Evolutionary conservation across 1,140 invertebrate genomes (phyloP).

Genomic region (Drosophila sturtevanti): DNA sequence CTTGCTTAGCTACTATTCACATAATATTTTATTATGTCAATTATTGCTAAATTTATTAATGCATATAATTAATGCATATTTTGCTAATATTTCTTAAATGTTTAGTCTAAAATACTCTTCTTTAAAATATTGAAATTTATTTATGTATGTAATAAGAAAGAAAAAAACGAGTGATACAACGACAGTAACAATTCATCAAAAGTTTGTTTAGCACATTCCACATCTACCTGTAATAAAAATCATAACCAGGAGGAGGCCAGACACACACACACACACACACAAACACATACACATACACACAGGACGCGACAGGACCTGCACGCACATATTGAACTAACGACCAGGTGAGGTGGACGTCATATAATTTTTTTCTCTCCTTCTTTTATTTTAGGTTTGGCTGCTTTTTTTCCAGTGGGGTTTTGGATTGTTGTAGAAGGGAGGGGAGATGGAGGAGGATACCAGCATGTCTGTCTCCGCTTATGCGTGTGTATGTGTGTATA

Average conservation of each 20-base stretch:
- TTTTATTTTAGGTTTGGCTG: neutral
- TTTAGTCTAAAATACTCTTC: neutral
- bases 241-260: conserved; percentile 60
- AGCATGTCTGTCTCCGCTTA: conserved; percentile 42
- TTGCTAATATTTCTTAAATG: neutral
- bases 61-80: too few relatives aligned
- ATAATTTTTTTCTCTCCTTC: neutral
- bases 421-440: neutral
- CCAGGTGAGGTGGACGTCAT: conserved; percentile 3
- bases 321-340: conserved; percentile 81
- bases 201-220: conserved; percentile 26
- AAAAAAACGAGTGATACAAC: conserved; percentile 23
- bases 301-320: conserved; percentile 4
- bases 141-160: conserved; percentile 52
- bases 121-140: neutral
- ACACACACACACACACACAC: conserved; percentile 23
- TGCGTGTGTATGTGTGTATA: conserved; percentile 1
- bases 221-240: conserved; percentile 77
- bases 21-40: too few relatives aligned
- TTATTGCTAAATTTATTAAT: too few relatives aligned
- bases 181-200: conserved; percentile 66
- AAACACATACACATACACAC: conserved; percentile 5
- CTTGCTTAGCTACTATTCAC: too few relatives aligned
- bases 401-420: neutral
- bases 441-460: conserved; percentile 10